Base-by-base conservation (phyloP, 2,797 vertebrate genomes). In the Sebastes minor region DNA sequence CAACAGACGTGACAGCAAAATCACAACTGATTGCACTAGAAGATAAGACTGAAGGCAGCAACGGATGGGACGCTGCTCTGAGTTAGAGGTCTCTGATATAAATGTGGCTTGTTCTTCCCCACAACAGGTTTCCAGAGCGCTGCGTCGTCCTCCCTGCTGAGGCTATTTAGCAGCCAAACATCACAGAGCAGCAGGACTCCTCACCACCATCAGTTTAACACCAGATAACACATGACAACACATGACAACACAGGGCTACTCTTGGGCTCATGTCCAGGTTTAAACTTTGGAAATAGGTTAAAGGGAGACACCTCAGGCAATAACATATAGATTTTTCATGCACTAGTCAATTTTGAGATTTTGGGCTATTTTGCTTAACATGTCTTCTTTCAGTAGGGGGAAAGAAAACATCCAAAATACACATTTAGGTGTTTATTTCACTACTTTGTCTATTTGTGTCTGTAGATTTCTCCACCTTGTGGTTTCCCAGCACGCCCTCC, bases 401-500 rank as follows among this genome's bases (percentile, higher is more conserved):
- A 42, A 42, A 2, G 33, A 42, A 42, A 42, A 42, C 38, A 42
- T 42, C 0, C 38, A 42, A 42, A 42, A 42, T 42, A 42, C 38
- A 42, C 38, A 42, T 42, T 16, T 42, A 42, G 38, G 2, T 42
- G 38, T 42, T 42, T 42, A 42, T 42, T 42, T 42, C 1, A 42
- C 38, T 16, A 42, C 38, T 42, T 42, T 42, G 38, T 42, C 6
- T 42, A 42, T 42, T 16, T 42, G 38, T 42, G 38, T 42, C 38
- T 42, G 14, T 0, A 42, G 38, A 42, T 42, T 42, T 42, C 38
- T 42, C 38, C 35, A 38, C 35, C 35, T 38, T 0, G 13, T 38
- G 0, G 35, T 38, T 38, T 38, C 5, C 5, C 35, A 38, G 35
- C 13, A 38, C 0, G 0, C 13, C 35, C 1, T 38, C 35, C 35